Evolutionary conservation across 2,797 vertebrate genomes (phyloP), one percentile per base, ranked within the genome.

Genomic region (Sardinella longiceps): DNA sequence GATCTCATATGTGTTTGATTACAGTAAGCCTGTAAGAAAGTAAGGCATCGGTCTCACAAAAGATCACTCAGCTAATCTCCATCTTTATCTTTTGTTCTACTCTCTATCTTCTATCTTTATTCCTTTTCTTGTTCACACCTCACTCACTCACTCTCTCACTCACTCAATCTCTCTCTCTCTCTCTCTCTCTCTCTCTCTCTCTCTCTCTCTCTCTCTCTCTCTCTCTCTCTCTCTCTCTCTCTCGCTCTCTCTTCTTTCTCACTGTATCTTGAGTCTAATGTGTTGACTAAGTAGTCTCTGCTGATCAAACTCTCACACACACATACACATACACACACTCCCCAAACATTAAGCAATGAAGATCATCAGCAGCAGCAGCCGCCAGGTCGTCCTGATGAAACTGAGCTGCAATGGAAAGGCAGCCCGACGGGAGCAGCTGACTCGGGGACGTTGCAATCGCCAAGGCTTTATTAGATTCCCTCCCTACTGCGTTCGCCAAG

Each of bases 181-280:
- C 30, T 83, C 48, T 77, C 9, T 63, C 48, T 58, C 11, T 81
- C 60, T 80, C 10, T 46, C 81, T 63, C 23, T 53, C 51, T 77
- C 46, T 39, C 20, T 5, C 33, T 48, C 0, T 70, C 9, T 81
- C 74, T 46, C 30, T 66, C 25, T 50, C 43, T 66, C 28, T 53
- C 28, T 77, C 33, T n/a, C 12, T 82, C 1, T 81, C 12, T 15
- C 46, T 11, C 28, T 2, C 0, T 10, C 0, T 48, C 82, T 70
- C 70, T 48, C 10, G 0, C 39, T 43, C 30, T 48, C 6, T 25
- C 45, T 66, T n/a, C 10, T 80, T 1, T 81, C 18, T 15, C 46
- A 9, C 5, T 37, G 37, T 43, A 37, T 74, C 4, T 39, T 37
- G 33, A 37, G 18, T 23, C 70, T 77, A 43, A 77, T 43, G 20